These are phyloP conservation scores for Leptopilina clavipes DNA, from an alignment of 1,140 invertebrate genomes.

Conservation along the genomic window DNA sequence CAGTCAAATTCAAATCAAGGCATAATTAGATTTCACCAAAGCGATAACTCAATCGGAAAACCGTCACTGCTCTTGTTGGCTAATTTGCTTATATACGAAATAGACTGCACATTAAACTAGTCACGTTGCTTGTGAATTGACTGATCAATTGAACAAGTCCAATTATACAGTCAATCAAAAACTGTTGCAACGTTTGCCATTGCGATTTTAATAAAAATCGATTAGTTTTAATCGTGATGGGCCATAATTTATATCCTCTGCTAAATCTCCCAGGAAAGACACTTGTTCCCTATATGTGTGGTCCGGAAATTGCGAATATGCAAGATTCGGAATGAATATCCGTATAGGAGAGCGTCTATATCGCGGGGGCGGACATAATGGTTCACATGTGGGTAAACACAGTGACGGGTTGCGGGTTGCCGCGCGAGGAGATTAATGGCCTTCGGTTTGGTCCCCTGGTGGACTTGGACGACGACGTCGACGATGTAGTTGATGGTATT, in stretches of 20 bases:
- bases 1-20: neutral
- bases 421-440: slow-evolving; percentile 72
- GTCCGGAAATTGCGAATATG: slow-evolving; percentile 52
- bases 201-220: slow-evolving; percentile 8
- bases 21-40: slow-evolving; percentile 6
- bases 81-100: slow-evolving; percentile 16
- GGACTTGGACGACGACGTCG: slow-evolving; percentile 51
- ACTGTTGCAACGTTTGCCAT: neutral
- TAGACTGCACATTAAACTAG: neutral
- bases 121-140: neutral
- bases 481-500: slow-evolving; percentile 49
- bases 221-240: too few species aligned
- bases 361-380: slow-evolving; percentile 72
- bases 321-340: slow-evolving; percentile 58
- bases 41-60: slow-evolving; percentile 22
- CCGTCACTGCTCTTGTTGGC: slow-evolving; percentile 24
- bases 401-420: slow-evolving; percentile 75
- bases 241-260: too few species aligned
- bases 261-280: neutral
- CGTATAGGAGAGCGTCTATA: slow-evolving; percentile 54
- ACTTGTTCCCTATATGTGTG: slow-evolving; percentile 24
- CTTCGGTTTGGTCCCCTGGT: slow-evolving; percentile 63
- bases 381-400: slow-evolving; percentile 75
- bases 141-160: neutral
- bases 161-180: neutral